These are phyloP conservation scores for Blera fallax DNA, from an alignment of 2,888 invertebrate genomes.

Conservation along the genomic window DNA sequence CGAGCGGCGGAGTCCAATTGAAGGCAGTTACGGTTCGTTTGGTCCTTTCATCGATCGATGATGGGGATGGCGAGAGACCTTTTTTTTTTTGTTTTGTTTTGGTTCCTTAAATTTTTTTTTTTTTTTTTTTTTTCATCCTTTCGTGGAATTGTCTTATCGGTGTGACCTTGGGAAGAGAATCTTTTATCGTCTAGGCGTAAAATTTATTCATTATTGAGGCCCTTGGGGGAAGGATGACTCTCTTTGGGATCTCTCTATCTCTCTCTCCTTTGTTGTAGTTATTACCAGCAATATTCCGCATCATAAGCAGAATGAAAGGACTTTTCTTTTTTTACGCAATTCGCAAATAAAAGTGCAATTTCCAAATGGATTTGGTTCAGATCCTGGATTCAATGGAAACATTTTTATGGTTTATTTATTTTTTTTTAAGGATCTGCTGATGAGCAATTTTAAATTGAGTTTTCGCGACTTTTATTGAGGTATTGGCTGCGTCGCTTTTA, in stretches of 20 bases:
- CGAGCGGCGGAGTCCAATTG: not conserved
- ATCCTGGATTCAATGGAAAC: not conserved
- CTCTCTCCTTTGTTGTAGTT: not conserved
- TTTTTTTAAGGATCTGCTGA: not conserved
- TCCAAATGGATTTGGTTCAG: not conserved
- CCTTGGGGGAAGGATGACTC: not conserved
- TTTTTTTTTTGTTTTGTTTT: not conserved
- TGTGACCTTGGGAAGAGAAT: not conserved
- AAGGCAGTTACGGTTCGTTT: slow-evolving; percentile 11
- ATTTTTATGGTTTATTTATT: not conserved
- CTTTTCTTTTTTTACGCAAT: not conserved
- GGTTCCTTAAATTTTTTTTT: not conserved
- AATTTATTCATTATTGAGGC: not conserved
- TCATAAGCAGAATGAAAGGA: not conserved
- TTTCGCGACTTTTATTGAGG: not conserved
- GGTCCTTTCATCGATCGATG: not conserved
- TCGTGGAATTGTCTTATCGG: not conserved
- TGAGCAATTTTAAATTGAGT: not conserved
- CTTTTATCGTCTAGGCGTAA: slow-evolving; percentile 7
- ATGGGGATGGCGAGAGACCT: not conserved
- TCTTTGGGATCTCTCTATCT: not conserved
- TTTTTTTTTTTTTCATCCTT: not conserved
- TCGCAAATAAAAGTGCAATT: slow-evolving; percentile 14
- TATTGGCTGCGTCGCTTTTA: not conserved
- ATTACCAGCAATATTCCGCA: not conserved